Percentiles rank a stretch among this genome's conserved stretches.
Conservation (phyloP, 1,140 invertebrate genomes). For the Drosophila melanogaster region Release_6_plus_ISO1_MT NT_033779.5:19205501-19206000, state of each 20-base stretch:
- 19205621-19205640: neutral
- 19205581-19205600: no score
- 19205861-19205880: conserved; percentile 92
- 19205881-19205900: conserved; percentile 89
- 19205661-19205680: neutral
- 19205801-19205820: conserved; percentile 93
- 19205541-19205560: conserved; percentile 35
- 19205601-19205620: no score
- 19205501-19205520: conserved; percentile 11
- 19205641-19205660: neutral
- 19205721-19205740: conserved; percentile 92
- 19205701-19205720: conserved; percentile 85
- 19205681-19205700: conserved; percentile 7
- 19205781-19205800: conserved; percentile 92
- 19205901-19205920: conserved; percentile 92
- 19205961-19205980: conserved; percentile 92
- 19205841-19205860: conserved; percentile 91
- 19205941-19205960: conserved; percentile 92
- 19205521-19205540: neutral
- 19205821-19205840: conserved; percentile 92
- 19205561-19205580: neutral
- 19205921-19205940: conserved; percentile 91
- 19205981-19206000: conserved; percentile 93
- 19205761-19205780: conserved; percentile 93
- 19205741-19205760: conserved; percentile 95